Base-by-base conservation (phyloP, 2,113 vertebrate genomes). In the Mirza zaza region DNA sequence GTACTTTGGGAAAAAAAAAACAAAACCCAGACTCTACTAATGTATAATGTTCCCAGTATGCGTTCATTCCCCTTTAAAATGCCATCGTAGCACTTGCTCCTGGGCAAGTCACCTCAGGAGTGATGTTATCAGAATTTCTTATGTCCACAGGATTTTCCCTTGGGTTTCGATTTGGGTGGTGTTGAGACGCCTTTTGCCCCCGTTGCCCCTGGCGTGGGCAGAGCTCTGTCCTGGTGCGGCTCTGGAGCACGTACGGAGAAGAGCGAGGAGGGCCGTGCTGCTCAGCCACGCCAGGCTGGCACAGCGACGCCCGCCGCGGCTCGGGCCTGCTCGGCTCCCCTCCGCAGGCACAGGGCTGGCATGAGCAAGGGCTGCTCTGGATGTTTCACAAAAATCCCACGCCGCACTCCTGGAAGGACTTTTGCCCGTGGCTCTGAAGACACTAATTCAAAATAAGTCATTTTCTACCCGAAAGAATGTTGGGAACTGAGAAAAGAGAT, bases 341-440 rank as follows among this genome's bases (percentile, higher is more conserved):
- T 6, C 42, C 75, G 2, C 1, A 10, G 63, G 34, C 32, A 21
- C 32, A 34, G 85, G 48, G 63, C 18, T 25, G 45, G 55, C 20
- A 29, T 21, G 12, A 36, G 55, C 48, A 9, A 11, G 55, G 29
- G 8, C 25, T 27, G 4, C 23, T 55, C 61, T 34, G 34, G 39
- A 8, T 0, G 0, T 2, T 59, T 5, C 1, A 0, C 5, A 11
- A 42, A 17, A 80, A 76, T 23, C 63, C 55, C 12, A n/a, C 48
- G 4, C 7, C 0, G 20, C 32, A 7, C 29, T 73, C 63, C 6
- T 6, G 7, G 10, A 45, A 21, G 15, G 27, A 29, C 9, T 63
- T 85, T 86, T 42, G 57, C 36, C 18, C n/a, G 25, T 48, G 17
- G 0, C 48, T 4, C 13, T 55, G 36, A 68, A 70, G 45, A 50